Percentiles rank a stretch among this genome's conserved stretches.
Evolutionary conservation across 2,888 invertebrate genomes (phyloP).

Genomic region (Ormyrus nitidulus): DNA sequence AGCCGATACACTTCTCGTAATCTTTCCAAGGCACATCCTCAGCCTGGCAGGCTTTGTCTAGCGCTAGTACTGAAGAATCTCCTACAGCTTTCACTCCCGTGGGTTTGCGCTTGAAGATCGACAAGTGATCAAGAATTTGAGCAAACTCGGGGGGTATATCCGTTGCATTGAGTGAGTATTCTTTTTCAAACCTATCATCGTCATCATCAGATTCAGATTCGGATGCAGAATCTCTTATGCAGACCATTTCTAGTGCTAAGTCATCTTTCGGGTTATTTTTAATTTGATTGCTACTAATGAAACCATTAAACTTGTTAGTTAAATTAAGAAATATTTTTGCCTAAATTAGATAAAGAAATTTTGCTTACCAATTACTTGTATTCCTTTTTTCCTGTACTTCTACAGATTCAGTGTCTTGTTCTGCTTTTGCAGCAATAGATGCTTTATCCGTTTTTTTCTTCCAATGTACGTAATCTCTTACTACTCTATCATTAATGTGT

Average conservation of each 20-base stretch:
- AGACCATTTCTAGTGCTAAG: slow-evolving; percentile 64
- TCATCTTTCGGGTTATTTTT: slow-evolving; percentile 12
- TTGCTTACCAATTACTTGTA: slow-evolving; percentile 10
- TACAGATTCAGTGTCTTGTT: not conserved
- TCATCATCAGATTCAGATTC: slow-evolving; percentile 59
- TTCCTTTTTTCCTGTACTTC: not conserved
- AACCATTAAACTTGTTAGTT: not conserved
- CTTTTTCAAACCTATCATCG: not conserved
- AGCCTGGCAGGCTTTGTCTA: slow-evolving; percentile 65
- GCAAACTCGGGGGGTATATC: slow-evolving; percentile 34
- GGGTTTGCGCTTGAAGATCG: slow-evolving; percentile 61
- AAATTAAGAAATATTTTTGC: too few species aligned
- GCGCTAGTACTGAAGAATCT: slow-evolving; percentile 48
- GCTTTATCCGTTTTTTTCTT: slow-evolving; percentile 49
- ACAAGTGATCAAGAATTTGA: slow-evolving; percentile 58
- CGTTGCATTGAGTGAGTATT: not conserved
- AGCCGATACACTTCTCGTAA: slow-evolving; percentile 69
- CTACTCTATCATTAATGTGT: slow-evolving; percentile 65
- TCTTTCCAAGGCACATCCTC: slow-evolving; percentile 64
- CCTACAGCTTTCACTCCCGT: slow-evolving; percentile 61
- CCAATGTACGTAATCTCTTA: slow-evolving; percentile 64
- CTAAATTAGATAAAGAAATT: not conserved
- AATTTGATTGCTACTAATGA: not conserved
- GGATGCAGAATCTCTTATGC: slow-evolving; percentile 67
- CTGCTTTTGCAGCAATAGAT: not conserved